These are phyloP conservation scores for Eumeta japonica DNA, from an alignment of 1,140 invertebrate genomes.

Conservation along the genomic window DNA sequence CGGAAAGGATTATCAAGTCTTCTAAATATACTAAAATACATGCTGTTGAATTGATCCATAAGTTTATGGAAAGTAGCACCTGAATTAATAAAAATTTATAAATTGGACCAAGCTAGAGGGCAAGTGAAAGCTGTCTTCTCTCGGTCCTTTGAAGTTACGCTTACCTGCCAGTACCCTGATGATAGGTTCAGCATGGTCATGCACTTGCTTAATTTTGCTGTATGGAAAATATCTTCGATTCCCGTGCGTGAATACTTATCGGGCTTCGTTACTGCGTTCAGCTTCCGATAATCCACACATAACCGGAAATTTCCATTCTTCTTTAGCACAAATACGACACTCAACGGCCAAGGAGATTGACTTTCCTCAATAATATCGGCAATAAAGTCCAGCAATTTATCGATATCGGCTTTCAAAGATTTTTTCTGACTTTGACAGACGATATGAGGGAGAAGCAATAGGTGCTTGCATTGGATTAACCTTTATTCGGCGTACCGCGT, in stretches of 20 bases:
- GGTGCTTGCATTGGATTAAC: too few species aligned
- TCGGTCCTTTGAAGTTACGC: conserved; percentile 15
- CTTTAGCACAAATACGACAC: conserved; percentile 28
- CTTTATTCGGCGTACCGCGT: too few species aligned
- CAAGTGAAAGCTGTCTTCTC: conserved; percentile 46
- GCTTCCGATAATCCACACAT: conserved; percentile 6
- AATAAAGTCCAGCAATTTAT: conserved; percentile 17
- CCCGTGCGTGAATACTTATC: conserved; percentile 36
- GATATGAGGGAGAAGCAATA: conserved; percentile 4
- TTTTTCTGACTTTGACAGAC: conserved; percentile 10
- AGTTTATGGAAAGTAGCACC: conserved; percentile 35
- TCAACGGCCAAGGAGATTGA: conserved; percentile 38
- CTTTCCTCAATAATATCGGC: conserved; percentile 28
- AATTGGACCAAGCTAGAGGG: conserved; percentile 21
- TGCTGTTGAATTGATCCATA: conserved; percentile 14
- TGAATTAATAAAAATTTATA: conserved; percentile 20
- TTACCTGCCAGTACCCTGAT: conserved; percentile 24
- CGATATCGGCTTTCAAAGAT: conserved; percentile 9
- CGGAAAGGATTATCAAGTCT: conserved; percentile 28
- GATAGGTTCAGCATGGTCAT: not conserved
- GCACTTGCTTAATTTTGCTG: not conserved
- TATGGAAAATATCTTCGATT: conserved; percentile 35
- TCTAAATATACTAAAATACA: conserved; percentile 28
- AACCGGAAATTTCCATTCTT: conserved; percentile 17
- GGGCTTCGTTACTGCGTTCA: too few species aligned